Conservation (phyloP, 92 coral and sea anemone genomes). For the Porites cylindrica region DNA sequence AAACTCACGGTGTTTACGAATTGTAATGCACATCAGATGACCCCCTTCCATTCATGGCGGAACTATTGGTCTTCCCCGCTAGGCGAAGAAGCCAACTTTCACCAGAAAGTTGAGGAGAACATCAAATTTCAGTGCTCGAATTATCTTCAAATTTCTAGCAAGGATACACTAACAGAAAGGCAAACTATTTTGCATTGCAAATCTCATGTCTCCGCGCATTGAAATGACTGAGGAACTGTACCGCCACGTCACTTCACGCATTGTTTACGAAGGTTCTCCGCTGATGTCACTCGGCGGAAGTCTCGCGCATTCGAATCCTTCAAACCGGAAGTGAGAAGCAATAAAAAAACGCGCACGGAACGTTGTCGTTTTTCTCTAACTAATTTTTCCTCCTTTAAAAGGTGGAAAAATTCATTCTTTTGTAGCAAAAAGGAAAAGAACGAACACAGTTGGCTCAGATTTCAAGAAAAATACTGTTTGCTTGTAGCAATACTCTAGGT, state of each 20-base stretch:
- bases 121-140: conserved; percentile 2
- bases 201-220: conserved; percentile 21
- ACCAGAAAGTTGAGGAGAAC: conserved; percentile 29
- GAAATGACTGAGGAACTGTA: conserved; percentile 18
- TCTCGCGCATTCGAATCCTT: conserved; percentile 35
- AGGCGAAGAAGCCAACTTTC: conserved; percentile 44
- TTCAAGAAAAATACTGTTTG: conserved; percentile 3
- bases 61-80: conserved; percentile 33
- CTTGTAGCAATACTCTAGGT: background rate
- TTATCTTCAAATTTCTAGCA: background rate
- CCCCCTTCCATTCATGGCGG: conserved; percentile 29
- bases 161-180: background rate
- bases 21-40: conserved; percentile 16
- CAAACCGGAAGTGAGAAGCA: conserved; percentile 23
- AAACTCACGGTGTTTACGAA: conserved; percentile 44
- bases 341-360: background rate
- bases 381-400: background rate
- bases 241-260: conserved; percentile 64
- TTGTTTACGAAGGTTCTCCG: conserved; percentile 57
- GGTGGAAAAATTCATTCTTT: background rate
- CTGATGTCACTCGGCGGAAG: conserved; percentile 42
- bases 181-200: conserved; percentile 42
- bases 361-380: too few relatives aligned
- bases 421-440: too few relatives aligned
- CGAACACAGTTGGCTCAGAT: background rate